These are phyloP conservation scores for Echeneis naucrates DNA, from an alignment of 2,797 vertebrate species.

Conservation along the genomic window DNA sequence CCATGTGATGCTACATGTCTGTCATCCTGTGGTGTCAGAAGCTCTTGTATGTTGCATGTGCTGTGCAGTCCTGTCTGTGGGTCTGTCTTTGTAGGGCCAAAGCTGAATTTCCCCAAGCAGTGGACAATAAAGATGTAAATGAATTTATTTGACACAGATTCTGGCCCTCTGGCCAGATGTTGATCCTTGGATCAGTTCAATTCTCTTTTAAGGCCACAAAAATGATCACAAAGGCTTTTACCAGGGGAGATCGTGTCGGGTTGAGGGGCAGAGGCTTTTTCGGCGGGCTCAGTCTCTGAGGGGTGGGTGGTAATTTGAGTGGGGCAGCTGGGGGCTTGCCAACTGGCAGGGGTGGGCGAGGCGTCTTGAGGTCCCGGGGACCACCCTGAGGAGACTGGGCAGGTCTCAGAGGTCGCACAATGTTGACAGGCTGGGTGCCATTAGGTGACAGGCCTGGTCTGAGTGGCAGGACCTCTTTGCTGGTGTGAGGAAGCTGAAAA, in stretches of 20 bases:
- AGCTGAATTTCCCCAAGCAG: too few relatives aligned
- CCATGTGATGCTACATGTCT: too few relatives aligned
- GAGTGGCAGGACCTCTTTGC: conserved; percentile 79
- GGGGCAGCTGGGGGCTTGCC: conserved; percentile 68
- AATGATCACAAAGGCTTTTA: conserved; percentile 50
- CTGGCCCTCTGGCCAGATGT: too few relatives aligned
- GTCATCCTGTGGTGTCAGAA: too few relatives aligned
- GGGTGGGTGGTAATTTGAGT: conserved; percentile 47
- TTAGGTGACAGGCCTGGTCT: conserved; percentile 67
- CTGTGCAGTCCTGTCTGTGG: too few relatives aligned
- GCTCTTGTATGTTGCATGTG: too few relatives aligned
- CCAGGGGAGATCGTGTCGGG: conserved; percentile 85
- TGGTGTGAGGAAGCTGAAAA: conserved; percentile 78
- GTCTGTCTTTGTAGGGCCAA: too few relatives aligned
- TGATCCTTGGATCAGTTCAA: not conserved
- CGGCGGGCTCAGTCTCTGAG: conserved; percentile 84
- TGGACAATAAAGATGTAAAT: too few relatives aligned
- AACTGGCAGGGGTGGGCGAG: conserved; percentile 82
- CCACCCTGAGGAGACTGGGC: conserved; percentile 58
- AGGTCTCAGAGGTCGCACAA: conserved; percentile 87
- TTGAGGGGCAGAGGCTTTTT: conserved; percentile 89
- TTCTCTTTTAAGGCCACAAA: not conserved
- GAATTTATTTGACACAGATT: too few relatives aligned
- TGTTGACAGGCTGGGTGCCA: conserved; percentile 83
- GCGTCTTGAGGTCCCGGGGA: conserved; percentile 69